phyloP scores from a whole-genome alignment of 2,113 vertebrate genomes.

The Cygnus atratus region DNA sequence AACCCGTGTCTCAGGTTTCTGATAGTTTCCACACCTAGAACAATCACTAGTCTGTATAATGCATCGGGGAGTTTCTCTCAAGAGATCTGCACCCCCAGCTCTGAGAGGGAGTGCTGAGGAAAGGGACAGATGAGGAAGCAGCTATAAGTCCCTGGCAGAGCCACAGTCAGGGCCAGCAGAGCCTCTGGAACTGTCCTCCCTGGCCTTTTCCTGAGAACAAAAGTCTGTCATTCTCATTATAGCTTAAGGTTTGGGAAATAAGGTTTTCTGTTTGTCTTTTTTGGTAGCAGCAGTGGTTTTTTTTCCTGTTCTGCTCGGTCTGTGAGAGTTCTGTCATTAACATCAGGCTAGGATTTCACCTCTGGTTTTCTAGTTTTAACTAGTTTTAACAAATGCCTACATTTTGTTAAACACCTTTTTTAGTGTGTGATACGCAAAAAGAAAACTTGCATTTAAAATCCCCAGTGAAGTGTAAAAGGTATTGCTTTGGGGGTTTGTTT shows the following conservation, averaged over 20 bases:
- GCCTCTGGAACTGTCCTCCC: background rate
- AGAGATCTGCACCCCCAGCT: background rate
- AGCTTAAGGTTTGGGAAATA: background rate
- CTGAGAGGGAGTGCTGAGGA: background rate
- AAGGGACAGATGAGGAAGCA: background rate
- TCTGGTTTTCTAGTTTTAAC: background rate
- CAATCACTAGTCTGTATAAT: background rate
- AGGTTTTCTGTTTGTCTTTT: background rate
- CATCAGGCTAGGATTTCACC: background rate
- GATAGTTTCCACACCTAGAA: background rate
- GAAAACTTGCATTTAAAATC: background rate
- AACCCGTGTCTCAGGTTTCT: background rate
- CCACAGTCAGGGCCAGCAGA: background rate
- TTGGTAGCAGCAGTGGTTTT: background rate
- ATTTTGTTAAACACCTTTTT: background rate
- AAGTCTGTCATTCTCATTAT: background rate
- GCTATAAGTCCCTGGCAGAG: background rate
- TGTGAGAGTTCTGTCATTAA: background rate
- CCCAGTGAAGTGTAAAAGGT: background rate
- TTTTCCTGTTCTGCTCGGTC: background rate
- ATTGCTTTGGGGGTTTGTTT: background rate
- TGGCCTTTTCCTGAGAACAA: background rate
- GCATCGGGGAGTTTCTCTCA: accelerated
- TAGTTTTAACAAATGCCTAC: background rate
- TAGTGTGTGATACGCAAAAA: background rate